These are phyloP conservation scores for Macrocentrus cingulum DNA, from an alignment of 1,140 invertebrate species.

Conservation along the genomic window DNA sequence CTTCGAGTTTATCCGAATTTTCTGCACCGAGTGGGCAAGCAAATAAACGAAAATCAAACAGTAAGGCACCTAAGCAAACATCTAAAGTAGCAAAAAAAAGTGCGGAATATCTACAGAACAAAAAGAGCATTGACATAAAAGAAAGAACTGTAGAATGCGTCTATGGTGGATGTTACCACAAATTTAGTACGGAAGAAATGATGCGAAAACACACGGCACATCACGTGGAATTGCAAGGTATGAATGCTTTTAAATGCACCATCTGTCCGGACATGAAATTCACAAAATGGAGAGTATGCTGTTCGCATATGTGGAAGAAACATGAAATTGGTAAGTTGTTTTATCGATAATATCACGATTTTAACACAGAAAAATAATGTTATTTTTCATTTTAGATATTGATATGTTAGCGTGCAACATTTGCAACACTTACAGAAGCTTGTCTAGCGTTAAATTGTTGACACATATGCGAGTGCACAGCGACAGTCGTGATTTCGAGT, in stretches of 20 bases:
- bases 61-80: conserved; percentile 10
- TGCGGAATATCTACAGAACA: conserved; percentile 34
- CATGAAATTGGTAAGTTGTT: conserved; percentile 59
- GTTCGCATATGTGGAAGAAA: conserved; percentile 68
- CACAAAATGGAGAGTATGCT: conserved; percentile 65
- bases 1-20: background rate
- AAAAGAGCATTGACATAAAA: conserved; percentile 41
- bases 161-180: conserved; percentile 56
- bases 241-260: conserved; percentile 57
- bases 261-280: conserved; percentile 57
- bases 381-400: conserved; percentile 53
- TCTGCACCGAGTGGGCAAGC: background rate
- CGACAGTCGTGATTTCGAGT: conserved; percentile 62
- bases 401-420: conserved; percentile 67
- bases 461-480: conserved; percentile 68
- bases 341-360: background rate
- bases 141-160: conserved; percentile 53
- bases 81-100: conserved; percentile 34
- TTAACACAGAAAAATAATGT: background rate
- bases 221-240: conserved; percentile 51
- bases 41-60: background rate
- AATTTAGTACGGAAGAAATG: conserved; percentile 57
- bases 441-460: conserved; percentile 58
- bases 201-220: conserved; percentile 58
- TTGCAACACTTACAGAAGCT: conserved; percentile 63